Evolutionary conservation across 2,888 invertebrate genomes (phyloP), one percentile per base, ranked within the genome.

Genomic region (Tetramorium bicarinatum): DNA sequence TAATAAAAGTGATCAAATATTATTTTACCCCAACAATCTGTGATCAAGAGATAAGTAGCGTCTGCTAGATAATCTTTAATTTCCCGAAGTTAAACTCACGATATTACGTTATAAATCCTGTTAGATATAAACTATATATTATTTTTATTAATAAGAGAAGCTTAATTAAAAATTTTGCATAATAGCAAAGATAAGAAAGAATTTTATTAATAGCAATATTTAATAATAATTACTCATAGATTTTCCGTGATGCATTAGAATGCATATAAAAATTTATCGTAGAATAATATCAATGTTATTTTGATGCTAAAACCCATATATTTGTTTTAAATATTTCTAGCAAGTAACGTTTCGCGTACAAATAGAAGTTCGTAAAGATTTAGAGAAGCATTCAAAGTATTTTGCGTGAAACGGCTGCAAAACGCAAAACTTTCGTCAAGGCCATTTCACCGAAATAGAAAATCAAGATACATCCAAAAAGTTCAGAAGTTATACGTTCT

Each of bases 391-490:
- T 71, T 47, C 21, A 13, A 71, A 80, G 2, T 38, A 61, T 80
- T 59, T 72, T 44, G 34, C 6, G 21, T 18, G 3, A 21, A 54
- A 52, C 21, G 3, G 18, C 9, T 11, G 13, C 1, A 3, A 34
- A 38, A 21, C 21, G 44, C 62, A 29, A 44, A 84, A 87, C 54
- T 86, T 89, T 82, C 69, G 44, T 44, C 64, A 59, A 62, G 38
- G n/a, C 3, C 34, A 9, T 49, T 11, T 34, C 13, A 21, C 8
- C n/a, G 52, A 64, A 72, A 82, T 67, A 47, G 77, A 82, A 71
- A 81, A 82, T 85, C 83, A 79, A 85, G 82, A 84, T 76, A 85
- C 81, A 83, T 86, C 67, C 52, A 21, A 41, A 52, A 85, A 89
- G 83, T 82, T 89, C 9, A 29, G 15, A 56, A 67, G 18, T 29